phyloP scores from a whole-genome alignment of 2,888 invertebrate genomes.

The Papilio protenor region DNA sequence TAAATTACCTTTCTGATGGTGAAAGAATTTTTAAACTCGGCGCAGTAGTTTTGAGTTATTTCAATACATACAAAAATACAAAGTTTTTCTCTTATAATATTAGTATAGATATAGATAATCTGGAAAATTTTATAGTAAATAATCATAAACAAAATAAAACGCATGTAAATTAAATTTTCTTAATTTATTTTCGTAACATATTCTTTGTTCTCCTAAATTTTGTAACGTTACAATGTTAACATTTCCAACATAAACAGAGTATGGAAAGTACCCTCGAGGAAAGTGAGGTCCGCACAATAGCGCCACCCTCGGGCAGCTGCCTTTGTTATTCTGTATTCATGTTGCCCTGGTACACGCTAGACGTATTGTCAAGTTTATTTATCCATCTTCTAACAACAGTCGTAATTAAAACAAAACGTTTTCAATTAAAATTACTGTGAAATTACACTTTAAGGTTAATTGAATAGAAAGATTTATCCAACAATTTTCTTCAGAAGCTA shows the following conservation, averaged over 20 bases:
- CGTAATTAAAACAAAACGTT: not conserved
- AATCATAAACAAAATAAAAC: no score
- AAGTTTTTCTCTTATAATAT: no score
- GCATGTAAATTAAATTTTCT: not conserved
- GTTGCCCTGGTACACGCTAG: slow-evolving; percentile 30
- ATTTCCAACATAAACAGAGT: slow-evolving; percentile 29
- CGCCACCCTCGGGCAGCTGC: slow-evolving; percentile 3
- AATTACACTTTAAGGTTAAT: not conserved
- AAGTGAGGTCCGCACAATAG: slow-evolving; percentile 27
- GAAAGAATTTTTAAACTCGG: no score
- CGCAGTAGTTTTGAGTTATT: no score
- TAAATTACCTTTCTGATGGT: no score
- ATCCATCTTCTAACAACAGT: slow-evolving; percentile 3
- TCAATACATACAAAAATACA: no score
- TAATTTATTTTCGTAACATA: not conserved
- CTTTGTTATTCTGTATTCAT: slow-evolving; percentile 23
- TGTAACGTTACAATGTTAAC: not conserved
- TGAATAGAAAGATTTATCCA: not conserved
- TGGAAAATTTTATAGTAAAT: no score
- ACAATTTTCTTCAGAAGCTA: no score
- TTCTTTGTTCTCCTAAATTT: not conserved
- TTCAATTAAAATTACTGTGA: not conserved
- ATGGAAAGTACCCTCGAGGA: slow-evolving; percentile 21
- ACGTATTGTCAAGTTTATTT: slow-evolving; percentile 26
- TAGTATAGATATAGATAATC: no score